These are phyloP conservation scores for Herpetotheres cachinnans DNA, from an alignment of 2,113 vertebrate species.

Conservation along the genomic window DNA sequence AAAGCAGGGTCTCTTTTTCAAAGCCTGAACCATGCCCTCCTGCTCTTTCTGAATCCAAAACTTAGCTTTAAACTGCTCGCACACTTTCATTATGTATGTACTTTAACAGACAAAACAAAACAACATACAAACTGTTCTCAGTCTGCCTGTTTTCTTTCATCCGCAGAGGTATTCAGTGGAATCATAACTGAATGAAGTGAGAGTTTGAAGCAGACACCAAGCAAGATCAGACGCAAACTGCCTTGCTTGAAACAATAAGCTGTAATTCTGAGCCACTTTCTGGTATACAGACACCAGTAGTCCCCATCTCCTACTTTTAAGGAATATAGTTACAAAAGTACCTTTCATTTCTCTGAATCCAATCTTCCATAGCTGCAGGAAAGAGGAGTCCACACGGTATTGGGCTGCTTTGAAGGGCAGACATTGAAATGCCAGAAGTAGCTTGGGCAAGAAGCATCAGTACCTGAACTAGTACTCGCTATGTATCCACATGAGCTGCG, in stretches of 20 bases:
- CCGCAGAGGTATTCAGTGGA: not conserved
- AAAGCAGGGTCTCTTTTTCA: not conserved
- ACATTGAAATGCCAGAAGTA: accelerated
- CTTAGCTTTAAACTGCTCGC: not conserved
- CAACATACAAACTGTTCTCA: not conserved
- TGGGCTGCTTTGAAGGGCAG: not conserved
- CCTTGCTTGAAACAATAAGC: not conserved
- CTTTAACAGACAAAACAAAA: not conserved
- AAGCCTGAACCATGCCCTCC: not conserved
- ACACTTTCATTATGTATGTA: not conserved
- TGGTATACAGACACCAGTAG: not conserved
- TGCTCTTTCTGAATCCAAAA: not conserved
- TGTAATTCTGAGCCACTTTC: not conserved
- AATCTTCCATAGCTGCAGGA: not conserved
- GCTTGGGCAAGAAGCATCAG: not conserved
- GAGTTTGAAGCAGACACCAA: not conserved
- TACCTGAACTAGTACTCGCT: not conserved
- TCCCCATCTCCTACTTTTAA: not conserved
- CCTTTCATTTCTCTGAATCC: not conserved
- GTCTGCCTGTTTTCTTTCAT: not conserved
- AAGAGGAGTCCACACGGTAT: not conserved
- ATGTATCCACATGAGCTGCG: accelerated
- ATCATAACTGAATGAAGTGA: not conserved
- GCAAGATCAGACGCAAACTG: not conserved
- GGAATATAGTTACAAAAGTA: not conserved